Conservation (phyloP, 64 coral and sea anemone genomes). For the Hydrozoanthus tunicans region DNA sequence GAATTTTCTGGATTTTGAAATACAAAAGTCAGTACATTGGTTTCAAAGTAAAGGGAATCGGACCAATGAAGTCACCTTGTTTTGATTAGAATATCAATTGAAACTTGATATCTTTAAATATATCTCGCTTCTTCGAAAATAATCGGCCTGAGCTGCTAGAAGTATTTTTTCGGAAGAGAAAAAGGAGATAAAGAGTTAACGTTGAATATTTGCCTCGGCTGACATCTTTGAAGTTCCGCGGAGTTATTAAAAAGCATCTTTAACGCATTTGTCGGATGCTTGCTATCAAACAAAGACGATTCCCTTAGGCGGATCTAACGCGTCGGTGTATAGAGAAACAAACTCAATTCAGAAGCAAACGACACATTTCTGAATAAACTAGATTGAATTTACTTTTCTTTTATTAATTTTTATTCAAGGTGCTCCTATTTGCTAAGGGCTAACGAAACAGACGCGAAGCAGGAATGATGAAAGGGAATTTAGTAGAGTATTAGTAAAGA, state of each 20-base stretch:
- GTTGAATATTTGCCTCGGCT: constrained; percentile 15
- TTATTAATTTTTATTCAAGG: neutral
- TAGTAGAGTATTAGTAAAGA: neutral
- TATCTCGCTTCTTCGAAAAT: neutral
- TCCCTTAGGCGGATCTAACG: neutral
- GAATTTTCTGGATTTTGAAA: too few relatives aligned
- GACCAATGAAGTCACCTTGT: neutral
- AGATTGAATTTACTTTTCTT: neutral
- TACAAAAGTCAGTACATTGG: too few relatives aligned
- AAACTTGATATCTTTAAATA: neutral
- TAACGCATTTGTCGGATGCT: constrained; percentile 29
- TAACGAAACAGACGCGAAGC: constrained; percentile 15
- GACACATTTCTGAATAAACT: neutral
- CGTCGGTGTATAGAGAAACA: neutral
- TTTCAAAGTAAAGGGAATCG: neutral
- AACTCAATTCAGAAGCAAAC: neutral
- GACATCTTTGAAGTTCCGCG: neutral
- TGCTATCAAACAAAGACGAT: neutral
- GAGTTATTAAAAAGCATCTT: constrained; percentile 31
- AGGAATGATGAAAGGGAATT: neutral
- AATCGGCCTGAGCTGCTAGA: neutral
- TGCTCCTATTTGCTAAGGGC: neutral
- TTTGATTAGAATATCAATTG: neutral
- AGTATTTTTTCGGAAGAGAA: neutral
- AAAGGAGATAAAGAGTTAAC: constrained; percentile 28